These are phyloP conservation scores for Tiliqua scincoides DNA, from an alignment of 2,113 vertebrate species.

Conservation along the genomic window DNA sequence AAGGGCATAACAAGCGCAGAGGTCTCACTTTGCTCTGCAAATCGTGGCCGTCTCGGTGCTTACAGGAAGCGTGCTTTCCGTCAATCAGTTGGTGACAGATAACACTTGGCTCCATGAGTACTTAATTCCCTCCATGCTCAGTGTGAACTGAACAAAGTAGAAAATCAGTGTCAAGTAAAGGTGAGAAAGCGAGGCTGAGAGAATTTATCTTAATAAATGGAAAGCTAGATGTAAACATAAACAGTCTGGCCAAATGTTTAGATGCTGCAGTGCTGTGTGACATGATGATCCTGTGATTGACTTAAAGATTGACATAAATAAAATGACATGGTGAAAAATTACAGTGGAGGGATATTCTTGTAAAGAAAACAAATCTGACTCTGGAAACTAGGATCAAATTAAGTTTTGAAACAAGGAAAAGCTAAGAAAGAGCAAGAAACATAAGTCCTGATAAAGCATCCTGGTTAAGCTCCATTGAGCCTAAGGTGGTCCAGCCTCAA, in stretches of 20 bases:
- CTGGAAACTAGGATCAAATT: slow-evolving; percentile 1
- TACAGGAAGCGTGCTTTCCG: slow-evolving; percentile 36
- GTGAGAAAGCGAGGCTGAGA: slow-evolving; percentile 37
- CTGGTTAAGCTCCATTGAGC: background rate
- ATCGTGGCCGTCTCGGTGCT: background rate
- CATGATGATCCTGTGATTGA: background rate
- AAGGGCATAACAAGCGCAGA: background rate
- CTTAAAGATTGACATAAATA: slow-evolving; percentile 26
- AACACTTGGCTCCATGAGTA: slow-evolving; percentile 36
- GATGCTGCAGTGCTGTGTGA: slow-evolving; percentile 11
- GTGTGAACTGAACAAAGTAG: slow-evolving; percentile 34
- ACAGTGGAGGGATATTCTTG: background rate
- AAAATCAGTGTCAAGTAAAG: slow-evolving; percentile 43
- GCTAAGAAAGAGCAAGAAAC: background rate
- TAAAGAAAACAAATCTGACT: slow-evolving; percentile 4
- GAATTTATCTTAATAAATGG: slow-evolving; percentile 43
- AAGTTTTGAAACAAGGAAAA: slow-evolving; percentile 12
- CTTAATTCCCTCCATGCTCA: slow-evolving; percentile 40
- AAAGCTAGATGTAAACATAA: slow-evolving; percentile 42
- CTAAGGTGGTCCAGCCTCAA: too few species aligned
- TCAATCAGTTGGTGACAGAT: slow-evolving; percentile 61
- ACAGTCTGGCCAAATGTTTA: slow-evolving; percentile 18
- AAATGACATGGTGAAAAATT: slow-evolving; percentile 9
- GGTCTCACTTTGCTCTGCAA: slow-evolving; percentile 56
- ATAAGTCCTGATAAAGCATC: slow-evolving; percentile 6